Evolutionary conservation across 2,888 invertebrate species (phyloP).

Genomic region (Lepetodrilus schrolli): DNA sequence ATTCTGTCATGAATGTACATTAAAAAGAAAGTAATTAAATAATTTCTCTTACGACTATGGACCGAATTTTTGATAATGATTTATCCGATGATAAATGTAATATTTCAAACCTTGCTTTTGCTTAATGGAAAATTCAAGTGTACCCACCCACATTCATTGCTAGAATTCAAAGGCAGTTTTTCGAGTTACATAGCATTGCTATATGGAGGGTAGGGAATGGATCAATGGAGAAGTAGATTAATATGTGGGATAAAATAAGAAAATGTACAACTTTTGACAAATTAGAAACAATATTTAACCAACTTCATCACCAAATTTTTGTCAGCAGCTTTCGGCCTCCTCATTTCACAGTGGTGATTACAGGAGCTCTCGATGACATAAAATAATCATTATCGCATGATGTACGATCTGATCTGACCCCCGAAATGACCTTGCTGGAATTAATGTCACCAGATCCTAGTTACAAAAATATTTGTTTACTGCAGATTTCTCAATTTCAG

Average conservation of each 20-base stretch:
- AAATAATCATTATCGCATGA: conserved; percentile 31
- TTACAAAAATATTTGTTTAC: conserved; percentile 32
- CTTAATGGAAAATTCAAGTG: conserved; percentile 19
- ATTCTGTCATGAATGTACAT: conserved; percentile 21
- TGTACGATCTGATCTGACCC: conserved; percentile 27
- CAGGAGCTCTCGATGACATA: conserved; percentile 10
- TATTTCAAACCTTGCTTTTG: background rate
- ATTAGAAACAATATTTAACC: conserved; percentile 31
- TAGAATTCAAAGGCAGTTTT: conserved; percentile 23
- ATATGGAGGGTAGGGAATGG: too few relatives aligned
- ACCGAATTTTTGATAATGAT: conserved; percentile 20
- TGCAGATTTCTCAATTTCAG: conserved; percentile 23
- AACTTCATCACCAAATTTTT: conserved; percentile 25
- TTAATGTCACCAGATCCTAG: conserved; percentile 29
- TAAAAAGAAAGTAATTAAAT: conserved; percentile 27
- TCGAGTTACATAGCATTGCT: too few relatives aligned
- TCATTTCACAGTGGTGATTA: conserved; percentile 29
- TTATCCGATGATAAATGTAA: conserved; percentile 25
- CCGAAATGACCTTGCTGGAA: conserved; percentile 18
- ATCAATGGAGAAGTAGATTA: conserved; percentile 10
- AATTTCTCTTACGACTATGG: conserved; percentile 15
- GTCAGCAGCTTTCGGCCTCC: conserved; percentile 18
- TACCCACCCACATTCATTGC: conserved; percentile 2
- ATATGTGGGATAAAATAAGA: conserved; percentile 10
- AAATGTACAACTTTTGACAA: conserved; percentile 29